A percentile compares a stretch with the other conserved stretches of the same genome.
Evolutionary conservation across 2,113 vertebrate genomes (phyloP).

Genomic region (Campylomormyrus numenius): DNA sequence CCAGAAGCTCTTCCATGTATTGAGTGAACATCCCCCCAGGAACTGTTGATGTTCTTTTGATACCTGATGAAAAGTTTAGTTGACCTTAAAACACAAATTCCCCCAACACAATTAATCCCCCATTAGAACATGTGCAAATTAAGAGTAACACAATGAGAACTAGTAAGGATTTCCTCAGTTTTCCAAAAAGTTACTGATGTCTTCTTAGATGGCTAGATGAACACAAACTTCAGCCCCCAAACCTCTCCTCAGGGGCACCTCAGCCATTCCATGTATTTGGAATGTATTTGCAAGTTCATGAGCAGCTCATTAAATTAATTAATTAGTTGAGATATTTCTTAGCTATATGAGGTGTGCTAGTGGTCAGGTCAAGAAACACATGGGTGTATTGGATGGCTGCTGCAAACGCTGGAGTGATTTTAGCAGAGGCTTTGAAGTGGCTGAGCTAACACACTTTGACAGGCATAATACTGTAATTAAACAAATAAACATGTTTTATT

Average conservation of each 20-base stretch:
- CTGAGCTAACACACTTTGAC: background rate
- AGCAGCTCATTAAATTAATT: background rate
- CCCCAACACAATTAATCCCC: background rate
- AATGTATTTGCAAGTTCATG: background rate
- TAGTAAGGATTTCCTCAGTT: background rate
- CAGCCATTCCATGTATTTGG: background rate
- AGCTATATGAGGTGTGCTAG: background rate
- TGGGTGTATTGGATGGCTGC: background rate
- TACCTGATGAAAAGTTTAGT: background rate
- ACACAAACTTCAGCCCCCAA: background rate
- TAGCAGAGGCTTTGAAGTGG: background rate
- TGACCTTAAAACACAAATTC: background rate
- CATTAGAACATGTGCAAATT: background rate
- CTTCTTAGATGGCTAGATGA: background rate
- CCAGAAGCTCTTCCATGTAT: conserved; percentile 68
- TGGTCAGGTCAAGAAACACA: background rate
- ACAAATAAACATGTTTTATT: too few species aligned
- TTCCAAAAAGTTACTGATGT: background rate
- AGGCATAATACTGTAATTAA: background rate
- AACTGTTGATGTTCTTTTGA: conserved; percentile 37
- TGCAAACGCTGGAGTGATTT: background rate
- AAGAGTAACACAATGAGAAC: background rate
- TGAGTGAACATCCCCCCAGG: conserved; percentile 76
- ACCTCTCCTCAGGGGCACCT: background rate
- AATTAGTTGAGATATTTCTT: background rate